phyloP scores from a whole-genome alignment of 2,113 vertebrate genomes.

The Illadopsis cleaveri region DNA sequence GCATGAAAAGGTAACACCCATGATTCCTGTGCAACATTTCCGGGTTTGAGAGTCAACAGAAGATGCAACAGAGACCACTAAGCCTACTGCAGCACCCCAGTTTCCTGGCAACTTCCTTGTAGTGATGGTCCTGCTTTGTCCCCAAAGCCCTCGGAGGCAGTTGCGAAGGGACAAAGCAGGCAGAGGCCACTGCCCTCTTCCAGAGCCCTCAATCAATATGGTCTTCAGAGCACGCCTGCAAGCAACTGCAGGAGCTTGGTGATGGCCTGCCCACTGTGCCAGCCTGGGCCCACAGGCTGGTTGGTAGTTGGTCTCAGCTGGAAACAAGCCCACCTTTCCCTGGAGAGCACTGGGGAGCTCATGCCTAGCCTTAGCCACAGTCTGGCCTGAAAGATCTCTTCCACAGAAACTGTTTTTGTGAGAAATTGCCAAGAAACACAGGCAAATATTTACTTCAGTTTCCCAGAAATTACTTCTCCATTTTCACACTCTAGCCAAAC shows the following conservation, averaged over 20 bases:
- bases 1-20: neutral
- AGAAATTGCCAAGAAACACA: conserved; percentile 29
- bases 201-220: neutral
- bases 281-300: neutral
- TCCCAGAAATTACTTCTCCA: neutral
- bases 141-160: fast-evolving
- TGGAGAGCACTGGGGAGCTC: neutral
- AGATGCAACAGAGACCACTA: neutral
- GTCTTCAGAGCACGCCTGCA: neutral
- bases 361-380: neutral
- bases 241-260: neutral
- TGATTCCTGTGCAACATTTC: neutral
- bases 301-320: neutral
- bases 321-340: neutral
- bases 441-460: neutral
- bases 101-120: neutral
- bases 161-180: neutral
- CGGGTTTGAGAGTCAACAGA: neutral
- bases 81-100: neutral
- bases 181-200: neutral
- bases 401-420: neutral
- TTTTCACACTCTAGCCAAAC: neutral
- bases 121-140: neutral
- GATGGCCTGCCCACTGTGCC: neutral
- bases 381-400: neutral